Evolutionary conservation across 2,113 vertebrate species (phyloP), one percentile per base, ranked within the genome.

Genomic region (Crypturellus undulatus): DNA sequence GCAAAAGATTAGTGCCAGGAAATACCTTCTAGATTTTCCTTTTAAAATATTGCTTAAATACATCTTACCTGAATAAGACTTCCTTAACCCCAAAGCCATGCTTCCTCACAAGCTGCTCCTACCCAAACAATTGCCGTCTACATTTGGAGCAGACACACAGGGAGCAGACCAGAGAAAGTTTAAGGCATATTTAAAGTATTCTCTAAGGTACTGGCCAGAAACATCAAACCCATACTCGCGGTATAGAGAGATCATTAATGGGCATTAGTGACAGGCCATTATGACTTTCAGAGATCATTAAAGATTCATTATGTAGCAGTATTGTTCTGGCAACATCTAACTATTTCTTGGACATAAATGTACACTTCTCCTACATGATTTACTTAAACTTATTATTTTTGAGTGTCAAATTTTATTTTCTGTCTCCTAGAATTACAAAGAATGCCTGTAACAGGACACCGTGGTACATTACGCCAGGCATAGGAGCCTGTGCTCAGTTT

Each of bases 241-340:
- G 98, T 98, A 98, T 98, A 98, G 97, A 98, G 98, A 98, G 98
- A 99, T 99, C 99, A 99, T 99, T 99, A 99, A 98, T 98, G 99
- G 98, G 98, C 99, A 99, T 99, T 99, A 99, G 98, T 98, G 98
- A 99, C 98, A 98, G 98, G 97, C 99, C 98, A 99, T 99, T 99
- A 99, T 98, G 98, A 99, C 98, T 99, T 98, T 98, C 98, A 98
- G 98, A 98, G 98, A 97, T 99, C 99, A 99, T 99, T 99, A 99
- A 99, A 99, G 98, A 99, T 99, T 99, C 98, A 99, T 99, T 97
- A 98, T 81, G 98, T 97, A 98, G 97, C 98, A 97, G 98, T 97
- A 98, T 98, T 98, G 97, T 98, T 98, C 98, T 98, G 98, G 98
- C 98, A 98, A 97, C 96, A 97, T 97, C 97, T 97, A 96, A 96